Evolutionary conservation across 2,888 invertebrate genomes (phyloP), one percentile per base, ranked within the genome.

Genomic region (Coleophora deauratella): DNA sequence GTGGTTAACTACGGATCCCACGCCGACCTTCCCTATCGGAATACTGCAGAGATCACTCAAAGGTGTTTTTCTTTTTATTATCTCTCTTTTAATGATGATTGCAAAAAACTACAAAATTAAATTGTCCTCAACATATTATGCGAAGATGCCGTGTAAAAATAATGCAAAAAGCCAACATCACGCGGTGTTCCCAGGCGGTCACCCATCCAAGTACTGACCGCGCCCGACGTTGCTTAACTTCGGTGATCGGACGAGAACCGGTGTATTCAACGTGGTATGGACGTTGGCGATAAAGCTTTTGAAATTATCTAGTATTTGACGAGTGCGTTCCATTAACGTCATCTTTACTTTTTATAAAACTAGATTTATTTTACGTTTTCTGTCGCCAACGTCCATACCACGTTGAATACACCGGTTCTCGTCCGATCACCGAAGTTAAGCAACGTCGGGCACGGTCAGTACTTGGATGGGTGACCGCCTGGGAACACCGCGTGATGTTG

Each of bases 1-100:
- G 1, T 97, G 97, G 97, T 85, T 97, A 37, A 97, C 97, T 10
- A 97, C 97, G 0, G 96, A 97, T 67, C 94, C 96, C 0, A 93
- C 92, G 0, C 91, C 92, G 0, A 89, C 89, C 1, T 97, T 97
- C 72, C 97, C 97, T 1, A 94, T 97, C 48, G 96, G 96, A 21
- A 92, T 97, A 49, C 73, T 97, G 37, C 96, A 96, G 69, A 86
- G 93, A 45, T 94, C 94, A 0, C 80, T 95, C 0, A 95, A 95
- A 88, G 93, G 92, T 91, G 52, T 9, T 40, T 11, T 33, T 39
- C 21, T 32, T 13, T 3, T 27, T 33, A 15, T 28, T 15, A 10
- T 38, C 27, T 14, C 11, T 14, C 3, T 34, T 13, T 8, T 30
- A 9, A 33, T 32, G 31, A 8, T 35, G 42, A 43, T 8, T 33